phyloP scores from a whole-genome alignment of 2,888 invertebrate genomes.

The Drosophila tripunctata region DNA sequence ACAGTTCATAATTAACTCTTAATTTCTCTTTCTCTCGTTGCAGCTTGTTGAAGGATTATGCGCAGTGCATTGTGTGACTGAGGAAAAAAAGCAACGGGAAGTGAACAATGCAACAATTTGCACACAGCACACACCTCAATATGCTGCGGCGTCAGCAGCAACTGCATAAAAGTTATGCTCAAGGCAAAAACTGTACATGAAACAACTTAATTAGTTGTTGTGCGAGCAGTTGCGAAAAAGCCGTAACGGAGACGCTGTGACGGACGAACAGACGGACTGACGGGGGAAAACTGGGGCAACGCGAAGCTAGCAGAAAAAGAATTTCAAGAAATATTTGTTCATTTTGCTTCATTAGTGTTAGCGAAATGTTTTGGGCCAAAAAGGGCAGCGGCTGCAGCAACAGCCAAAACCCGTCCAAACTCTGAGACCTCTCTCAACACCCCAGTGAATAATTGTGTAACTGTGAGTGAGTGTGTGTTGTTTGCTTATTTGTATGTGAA shows the following conservation, averaged over 20 bases:
- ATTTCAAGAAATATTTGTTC: slow-evolving; percentile 70
- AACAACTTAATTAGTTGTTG: slow-evolving; percentile 80
- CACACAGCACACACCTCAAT: slow-evolving; percentile 60
- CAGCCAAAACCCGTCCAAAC: slow-evolving; percentile 28
- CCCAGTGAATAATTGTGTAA: slow-evolving; percentile 17
- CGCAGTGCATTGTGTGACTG: slow-evolving; percentile 14
- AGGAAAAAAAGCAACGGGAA: slow-evolving; percentile 31
- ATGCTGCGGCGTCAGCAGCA: slow-evolving; percentile 45
- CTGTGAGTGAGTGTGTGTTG: slow-evolving; percentile 11
- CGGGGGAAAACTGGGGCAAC: slow-evolving; percentile 14
- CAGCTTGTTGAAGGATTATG: slow-evolving; percentile 34
- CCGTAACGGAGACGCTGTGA: slow-evolving; percentile 10
- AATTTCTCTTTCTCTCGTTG: slow-evolving; percentile 21
- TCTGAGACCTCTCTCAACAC: not conserved
- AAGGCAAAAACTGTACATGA: slow-evolving; percentile 72
- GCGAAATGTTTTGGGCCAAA: slow-evolving; percentile 60
- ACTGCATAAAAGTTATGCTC: slow-evolving; percentile 66
- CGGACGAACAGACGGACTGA: not conserved
- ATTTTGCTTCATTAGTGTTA: slow-evolving; percentile 75
- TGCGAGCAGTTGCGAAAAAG: slow-evolving; percentile 42
- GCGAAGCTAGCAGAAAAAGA: slow-evolving; percentile 14
- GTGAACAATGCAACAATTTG: slow-evolving; percentile 71
- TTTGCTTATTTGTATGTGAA: slow-evolving; percentile 34
- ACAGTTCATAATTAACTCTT: slow-evolving; percentile 56
- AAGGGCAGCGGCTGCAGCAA: slow-evolving; percentile 41